These are phyloP conservation scores for Centrocercus urophasianus DNA, from an alignment of 2,113 vertebrate genomes.

Conservation along the genomic window DNA sequence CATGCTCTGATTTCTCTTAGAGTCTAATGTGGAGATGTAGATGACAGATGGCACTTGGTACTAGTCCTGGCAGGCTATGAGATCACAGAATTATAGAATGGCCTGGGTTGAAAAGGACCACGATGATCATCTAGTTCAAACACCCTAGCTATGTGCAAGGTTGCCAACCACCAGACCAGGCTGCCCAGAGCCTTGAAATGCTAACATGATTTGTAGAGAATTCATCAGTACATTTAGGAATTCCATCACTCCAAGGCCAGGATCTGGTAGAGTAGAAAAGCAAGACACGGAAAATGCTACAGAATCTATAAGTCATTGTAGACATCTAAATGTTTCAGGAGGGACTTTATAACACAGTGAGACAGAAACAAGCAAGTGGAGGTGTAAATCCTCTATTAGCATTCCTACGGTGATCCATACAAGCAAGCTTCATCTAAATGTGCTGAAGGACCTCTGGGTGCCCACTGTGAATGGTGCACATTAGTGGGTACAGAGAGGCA, in stretches of 20 bases:
- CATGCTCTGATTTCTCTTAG: neutral
- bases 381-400: neutral
- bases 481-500: neutral
- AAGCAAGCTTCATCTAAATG: neutral
- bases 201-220: neutral
- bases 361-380: neutral
- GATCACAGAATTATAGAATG: neutral
- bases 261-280: neutral
- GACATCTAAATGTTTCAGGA: neutral
- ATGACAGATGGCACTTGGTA: conserved; percentile 3
- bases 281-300: neutral
- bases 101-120: too few species aligned
- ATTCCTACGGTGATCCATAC: neutral
- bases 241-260: neutral
- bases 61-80: neutral
- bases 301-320: neutral
- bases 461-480: neutral
- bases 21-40: neutral
- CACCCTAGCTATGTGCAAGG: too few species aligned
- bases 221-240: neutral
- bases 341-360: neutral
- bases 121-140: too few species aligned
- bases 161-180: too few species aligned
- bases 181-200: neutral
- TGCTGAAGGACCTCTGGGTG: neutral